Conservation (phyloP, 1,140 invertebrate species). For the Trissolcus basalis region DNA sequence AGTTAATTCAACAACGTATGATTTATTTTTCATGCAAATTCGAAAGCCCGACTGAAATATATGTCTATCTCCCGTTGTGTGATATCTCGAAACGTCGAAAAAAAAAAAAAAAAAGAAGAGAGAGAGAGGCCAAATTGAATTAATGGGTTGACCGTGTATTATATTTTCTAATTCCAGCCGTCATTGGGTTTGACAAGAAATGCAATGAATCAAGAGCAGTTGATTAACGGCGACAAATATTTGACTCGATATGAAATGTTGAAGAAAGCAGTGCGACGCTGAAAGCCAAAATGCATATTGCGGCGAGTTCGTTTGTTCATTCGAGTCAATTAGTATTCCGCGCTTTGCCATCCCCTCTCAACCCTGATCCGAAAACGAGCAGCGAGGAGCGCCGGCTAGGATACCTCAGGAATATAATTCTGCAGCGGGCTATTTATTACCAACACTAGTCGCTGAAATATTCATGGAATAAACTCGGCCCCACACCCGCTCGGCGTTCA, state of each 20-base stretch:
- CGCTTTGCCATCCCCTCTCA: constrained; percentile 40
- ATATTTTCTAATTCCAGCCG: constrained; percentile 17
- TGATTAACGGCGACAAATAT: constrained; percentile 47
- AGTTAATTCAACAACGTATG: too few relatives aligned
- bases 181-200: constrained; percentile 22
- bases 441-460: constrained; percentile 63
- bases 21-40: too few relatives aligned
- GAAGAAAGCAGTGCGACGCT: constrained; percentile 39
- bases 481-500: constrained; percentile 32
- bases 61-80: too few relatives aligned
- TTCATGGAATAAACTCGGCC: constrained; percentile 60
- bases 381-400: constrained; percentile 7
- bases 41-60: too few relatives aligned
- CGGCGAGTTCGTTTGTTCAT: constrained; percentile 56
- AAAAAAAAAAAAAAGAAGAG: neutral
- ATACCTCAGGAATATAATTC: constrained; percentile 64
- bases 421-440: constrained; percentile 62
- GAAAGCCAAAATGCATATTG: constrained; percentile 53
- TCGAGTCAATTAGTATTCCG: constrained; percentile 63
- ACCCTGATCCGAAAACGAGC: constrained; percentile 41
- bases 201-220: constrained; percentile 41
- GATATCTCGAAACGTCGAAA: neutral
- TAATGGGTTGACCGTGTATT: neutral
- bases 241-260: constrained; percentile 53
- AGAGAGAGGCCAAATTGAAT: neutral